Percentiles rank a stretch among this genome's conserved stretches.
Conservation (phyloP, 2,797 vertebrate genomes). For the Enteromius mattozi region DNA sequence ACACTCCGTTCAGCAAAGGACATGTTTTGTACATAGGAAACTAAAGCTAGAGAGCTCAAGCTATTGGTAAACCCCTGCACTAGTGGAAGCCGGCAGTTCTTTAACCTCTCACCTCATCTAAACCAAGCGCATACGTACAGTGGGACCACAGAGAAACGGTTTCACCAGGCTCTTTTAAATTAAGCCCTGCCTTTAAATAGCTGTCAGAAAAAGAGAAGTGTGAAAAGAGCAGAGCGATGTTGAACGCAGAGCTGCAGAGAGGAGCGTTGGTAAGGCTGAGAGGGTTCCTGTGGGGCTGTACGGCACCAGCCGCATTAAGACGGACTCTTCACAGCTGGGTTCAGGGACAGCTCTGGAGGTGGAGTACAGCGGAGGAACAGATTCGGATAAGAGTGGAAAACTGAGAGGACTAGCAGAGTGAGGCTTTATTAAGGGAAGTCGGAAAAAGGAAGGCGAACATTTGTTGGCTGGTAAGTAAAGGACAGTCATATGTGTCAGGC, state of each 20-base stretch:
- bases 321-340: constrained; percentile 13
- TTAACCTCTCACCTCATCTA: constrained; percentile 12
- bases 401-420: constrained; percentile 8
- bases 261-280: constrained; percentile 31
- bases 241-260: constrained; percentile 54
- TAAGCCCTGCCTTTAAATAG: constrained; percentile 74
- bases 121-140: neutral
- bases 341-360: constrained; percentile 35
- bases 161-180: constrained; percentile 48
- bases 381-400: constrained; percentile 43
- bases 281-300: constrained; percentile 38
- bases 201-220: constrained; percentile 78
- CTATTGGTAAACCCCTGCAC: constrained; percentile 24
- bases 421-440: constrained; percentile 30
- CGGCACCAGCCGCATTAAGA: constrained; percentile 2
- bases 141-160: constrained; percentile 25
- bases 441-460: constrained; percentile 38
- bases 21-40: constrained; percentile 53
- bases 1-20: constrained; percentile 6
- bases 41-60: constrained; percentile 36
- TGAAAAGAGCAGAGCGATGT: constrained; percentile 64
- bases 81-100: constrained; percentile 37
- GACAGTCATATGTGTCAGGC: neutral
- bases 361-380: constrained; percentile 52
- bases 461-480: constrained; percentile 56